phyloP scores from a whole-genome alignment of 2,797 vertebrate species.

The Rhynchotus rufescens region DNA sequence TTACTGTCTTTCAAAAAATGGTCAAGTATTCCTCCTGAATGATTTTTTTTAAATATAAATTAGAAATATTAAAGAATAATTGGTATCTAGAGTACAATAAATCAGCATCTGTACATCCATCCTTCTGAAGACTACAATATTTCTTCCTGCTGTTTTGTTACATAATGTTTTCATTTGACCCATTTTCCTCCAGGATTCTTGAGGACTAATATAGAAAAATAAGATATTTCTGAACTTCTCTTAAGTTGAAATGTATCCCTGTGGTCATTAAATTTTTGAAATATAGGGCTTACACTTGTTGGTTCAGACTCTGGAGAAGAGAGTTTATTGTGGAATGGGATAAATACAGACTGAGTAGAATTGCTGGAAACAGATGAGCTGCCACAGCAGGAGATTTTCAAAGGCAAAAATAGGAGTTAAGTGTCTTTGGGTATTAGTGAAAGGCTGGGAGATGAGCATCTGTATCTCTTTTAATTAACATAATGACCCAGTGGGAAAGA shows the following conservation, averaged over 20 bases:
- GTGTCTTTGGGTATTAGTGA: neutral
- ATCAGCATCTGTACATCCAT: neutral
- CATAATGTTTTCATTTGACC: constrained; percentile 6
- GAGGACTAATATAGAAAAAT: constrained; percentile 32
- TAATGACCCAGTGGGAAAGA: neutral
- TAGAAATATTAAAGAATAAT: neutral
- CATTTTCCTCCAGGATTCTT: constrained; percentile 28
- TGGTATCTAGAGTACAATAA: neutral
- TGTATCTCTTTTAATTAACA: neutral
- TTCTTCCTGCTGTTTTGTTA: neutral
- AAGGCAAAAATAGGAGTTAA: constrained; percentile 16
- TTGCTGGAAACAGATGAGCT: neutral
- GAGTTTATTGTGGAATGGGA: neutral
- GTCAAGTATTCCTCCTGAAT: neutral
- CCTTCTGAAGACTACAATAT: neutral
- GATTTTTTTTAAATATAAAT: no score
- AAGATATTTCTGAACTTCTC: constrained; percentile 10
- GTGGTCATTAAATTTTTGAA: constrained; percentile 31
- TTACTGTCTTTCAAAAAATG: neutral
- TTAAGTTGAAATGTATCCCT: constrained; percentile 11
- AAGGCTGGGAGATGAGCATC: neutral
- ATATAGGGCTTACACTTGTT: neutral
- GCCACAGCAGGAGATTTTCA: neutral
- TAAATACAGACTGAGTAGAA: neutral
- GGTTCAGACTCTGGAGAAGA: neutral